Percentiles rank a stretch among this genome's conserved stretches.
phyloP scores from a whole-genome alignment of 2,797 vertebrate genomes.

The Coregonus ussuriensis region DNA sequence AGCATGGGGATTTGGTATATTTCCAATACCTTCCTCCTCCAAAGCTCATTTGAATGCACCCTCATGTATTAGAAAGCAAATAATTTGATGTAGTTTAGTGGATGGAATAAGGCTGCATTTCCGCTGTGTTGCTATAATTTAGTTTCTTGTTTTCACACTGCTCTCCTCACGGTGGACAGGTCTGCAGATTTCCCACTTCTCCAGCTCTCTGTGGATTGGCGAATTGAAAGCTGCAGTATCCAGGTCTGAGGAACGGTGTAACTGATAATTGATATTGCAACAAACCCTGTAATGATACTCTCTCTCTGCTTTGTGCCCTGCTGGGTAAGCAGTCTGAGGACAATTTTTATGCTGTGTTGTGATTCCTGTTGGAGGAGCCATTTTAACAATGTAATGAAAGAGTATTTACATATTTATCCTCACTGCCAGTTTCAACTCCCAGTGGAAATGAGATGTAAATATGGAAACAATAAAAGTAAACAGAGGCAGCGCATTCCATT shows the following conservation, averaged over 20 bases:
- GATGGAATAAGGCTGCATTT: slow-evolving; percentile 26
- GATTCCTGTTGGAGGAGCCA: slow-evolving; percentile 21
- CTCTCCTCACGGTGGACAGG: background rate
- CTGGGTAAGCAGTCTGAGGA: slow-evolving; percentile 28
- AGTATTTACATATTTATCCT: slow-evolving; percentile 35
- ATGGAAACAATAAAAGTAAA: slow-evolving; percentile 34
- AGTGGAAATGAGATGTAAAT: slow-evolving; percentile 51
- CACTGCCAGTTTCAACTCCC: slow-evolving; percentile 25
- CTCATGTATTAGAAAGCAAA: slow-evolving; percentile 9
- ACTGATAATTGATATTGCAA: slow-evolving; percentile 34
- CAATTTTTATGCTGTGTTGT: slow-evolving; percentile 20
- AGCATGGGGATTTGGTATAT: background rate
- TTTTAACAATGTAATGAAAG: slow-evolving; percentile 32
- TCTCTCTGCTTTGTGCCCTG: slow-evolving; percentile 36
- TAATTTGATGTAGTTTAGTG: slow-evolving; percentile 23
- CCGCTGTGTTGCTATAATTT: slow-evolving; percentile 34
- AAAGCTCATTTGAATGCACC: slow-evolving; percentile 22
- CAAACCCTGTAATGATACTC: slow-evolving; percentile 34
- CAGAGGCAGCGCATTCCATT: slow-evolving; percentile 26
- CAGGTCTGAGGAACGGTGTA: slow-evolving; percentile 26
- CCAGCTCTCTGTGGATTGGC: slow-evolving; percentile 23
- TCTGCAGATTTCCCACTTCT: slow-evolving; percentile 19
- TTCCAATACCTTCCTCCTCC: background rate
- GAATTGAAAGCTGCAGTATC: slow-evolving; percentile 49
- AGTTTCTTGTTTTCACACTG: slow-evolving; percentile 34